These are phyloP conservation scores for Ochotona curzoniae DNA, from an alignment of 2,113 vertebrate genomes.

Conservation along the genomic window DNA sequence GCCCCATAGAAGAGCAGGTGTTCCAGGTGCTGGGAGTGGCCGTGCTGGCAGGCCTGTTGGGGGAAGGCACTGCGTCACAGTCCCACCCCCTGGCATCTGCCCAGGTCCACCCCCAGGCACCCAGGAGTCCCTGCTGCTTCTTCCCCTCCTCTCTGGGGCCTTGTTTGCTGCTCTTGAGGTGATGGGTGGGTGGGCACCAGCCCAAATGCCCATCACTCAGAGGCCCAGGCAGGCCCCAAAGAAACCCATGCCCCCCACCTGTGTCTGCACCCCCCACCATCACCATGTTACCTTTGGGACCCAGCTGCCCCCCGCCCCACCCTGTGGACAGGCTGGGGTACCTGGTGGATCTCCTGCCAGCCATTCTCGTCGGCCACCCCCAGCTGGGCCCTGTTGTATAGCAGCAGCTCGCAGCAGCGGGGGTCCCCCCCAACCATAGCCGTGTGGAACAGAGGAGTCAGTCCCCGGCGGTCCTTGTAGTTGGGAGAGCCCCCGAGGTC, in stretches of 20 bases:
- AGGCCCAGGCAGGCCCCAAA: no score
- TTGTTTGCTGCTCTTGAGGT: no score
- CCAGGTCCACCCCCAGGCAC: no score
- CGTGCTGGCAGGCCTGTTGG: conserved; percentile 85
- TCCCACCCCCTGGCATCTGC: no score
- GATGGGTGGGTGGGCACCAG: no score
- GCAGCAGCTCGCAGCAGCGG: conserved; percentile 94
- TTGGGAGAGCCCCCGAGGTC: conserved; percentile 94
- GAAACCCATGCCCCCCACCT: no score
- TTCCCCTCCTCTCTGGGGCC: background rate
- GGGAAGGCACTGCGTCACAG: background rate
- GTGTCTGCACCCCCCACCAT: no score
- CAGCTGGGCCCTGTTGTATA: conserved; percentile 92
- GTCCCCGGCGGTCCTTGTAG: conserved; percentile 95
- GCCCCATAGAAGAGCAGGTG: conserved; percentile 95
- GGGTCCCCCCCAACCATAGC: conserved; percentile 96
- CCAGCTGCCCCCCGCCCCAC: rapidly evolving
- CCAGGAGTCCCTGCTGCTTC: no score
- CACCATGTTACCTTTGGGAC: no score
- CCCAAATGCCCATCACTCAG: no score
- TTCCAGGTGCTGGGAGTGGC: conserved; percentile 94
- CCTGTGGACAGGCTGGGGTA: conserved; percentile 51
- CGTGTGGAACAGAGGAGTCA: conserved; percentile 96
- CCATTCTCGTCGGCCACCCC: conserved; percentile 94
- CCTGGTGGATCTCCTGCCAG: conserved; percentile 97